Conservation (phyloP, 2,888 invertebrate species). For the Camptogramma bilineatum region DNA sequence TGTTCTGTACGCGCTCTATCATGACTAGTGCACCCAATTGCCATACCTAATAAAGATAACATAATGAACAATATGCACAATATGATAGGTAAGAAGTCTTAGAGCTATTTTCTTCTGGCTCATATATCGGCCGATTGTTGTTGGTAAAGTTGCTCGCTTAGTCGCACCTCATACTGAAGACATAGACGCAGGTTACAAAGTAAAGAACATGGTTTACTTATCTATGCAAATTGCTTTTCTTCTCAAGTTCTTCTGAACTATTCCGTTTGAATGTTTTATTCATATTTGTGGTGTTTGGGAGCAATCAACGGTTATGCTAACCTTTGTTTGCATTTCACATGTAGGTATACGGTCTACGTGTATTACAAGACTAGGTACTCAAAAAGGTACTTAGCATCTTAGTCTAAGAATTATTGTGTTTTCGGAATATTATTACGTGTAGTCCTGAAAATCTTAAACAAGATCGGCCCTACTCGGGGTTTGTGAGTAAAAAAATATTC, state of each 20-base stretch:
- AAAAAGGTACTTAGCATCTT: too few relatives aligned
- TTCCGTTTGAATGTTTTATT: constrained; percentile 50
- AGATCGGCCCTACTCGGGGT: too few relatives aligned
- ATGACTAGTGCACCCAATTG: too few relatives aligned
- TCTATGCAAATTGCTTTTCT: constrained; percentile 55
- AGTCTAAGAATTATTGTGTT: too few relatives aligned
- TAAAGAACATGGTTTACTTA: constrained; percentile 50
- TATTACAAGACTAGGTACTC: not conserved
- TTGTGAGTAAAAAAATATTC: too few relatives aligned
- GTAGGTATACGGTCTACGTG: not conserved
- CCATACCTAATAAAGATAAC: too few relatives aligned
- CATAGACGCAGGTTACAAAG: constrained; percentile 52
- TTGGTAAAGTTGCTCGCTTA: not conserved
- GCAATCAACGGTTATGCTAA: constrained; percentile 38
- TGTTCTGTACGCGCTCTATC: too few relatives aligned
- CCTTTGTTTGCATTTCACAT: constrained; percentile 23
- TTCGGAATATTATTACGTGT: too few relatives aligned
- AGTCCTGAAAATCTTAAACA: too few relatives aligned
- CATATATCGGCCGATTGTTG: not conserved
- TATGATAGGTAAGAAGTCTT: too few relatives aligned
- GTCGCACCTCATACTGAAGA: constrained; percentile 39
- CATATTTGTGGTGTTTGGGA: constrained; percentile 44
- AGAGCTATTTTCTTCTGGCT: not conserved
- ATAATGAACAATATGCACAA: too few relatives aligned
- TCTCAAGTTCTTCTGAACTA: constrained; percentile 47